Evolutionary conservation across 2,888 invertebrate genomes (phyloP).

Genomic region (Lapara coniferarum): DNA sequence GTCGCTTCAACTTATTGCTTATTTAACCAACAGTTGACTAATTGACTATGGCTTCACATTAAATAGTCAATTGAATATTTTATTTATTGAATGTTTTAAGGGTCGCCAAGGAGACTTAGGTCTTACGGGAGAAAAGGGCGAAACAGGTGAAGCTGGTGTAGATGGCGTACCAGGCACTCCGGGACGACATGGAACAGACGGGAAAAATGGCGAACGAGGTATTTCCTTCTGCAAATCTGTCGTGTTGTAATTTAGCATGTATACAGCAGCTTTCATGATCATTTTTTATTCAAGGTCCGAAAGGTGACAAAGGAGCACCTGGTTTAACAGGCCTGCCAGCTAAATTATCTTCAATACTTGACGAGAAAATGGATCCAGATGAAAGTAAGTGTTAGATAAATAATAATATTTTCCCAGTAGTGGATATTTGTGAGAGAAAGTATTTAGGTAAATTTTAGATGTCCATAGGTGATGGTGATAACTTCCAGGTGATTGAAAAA

Average conservation of each 20-base stretch:
- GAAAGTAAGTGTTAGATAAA: slow-evolving; percentile 55
- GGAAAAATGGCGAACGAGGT: slow-evolving; percentile 82
- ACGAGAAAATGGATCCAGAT: slow-evolving; percentile 49
- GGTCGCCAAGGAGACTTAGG: slow-evolving; percentile 47
- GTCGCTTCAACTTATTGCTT: no score
- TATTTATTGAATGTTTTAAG: slow-evolving; percentile 37
- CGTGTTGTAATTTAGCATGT: no score
- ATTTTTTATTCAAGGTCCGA: slow-evolving; percentile 74
- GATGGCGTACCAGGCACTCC: slow-evolving; percentile 86
- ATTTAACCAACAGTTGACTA: no score
- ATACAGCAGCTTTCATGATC: background rate
- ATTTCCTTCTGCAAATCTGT: background rate
- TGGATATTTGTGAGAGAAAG: no score
- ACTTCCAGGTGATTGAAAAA: no score
- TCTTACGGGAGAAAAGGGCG: slow-evolving; percentile 56
- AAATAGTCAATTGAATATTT: background rate
- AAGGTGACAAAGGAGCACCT: slow-evolving; percentile 86
- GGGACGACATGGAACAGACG: slow-evolving; percentile 88
- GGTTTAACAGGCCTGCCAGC: slow-evolving; percentile 92
- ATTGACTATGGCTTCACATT: no score
- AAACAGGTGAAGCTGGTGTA: slow-evolving; percentile 66
- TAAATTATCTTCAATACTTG: slow-evolving; percentile 69
- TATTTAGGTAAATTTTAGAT: no score
- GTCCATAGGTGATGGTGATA: no score
- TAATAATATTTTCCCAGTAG: background rate